A percentile compares a stretch with the other conserved stretches of the same genome.
phyloP scores from a whole-genome alignment of 2,888 invertebrate genomes.

The Andrena praecox region DNA sequence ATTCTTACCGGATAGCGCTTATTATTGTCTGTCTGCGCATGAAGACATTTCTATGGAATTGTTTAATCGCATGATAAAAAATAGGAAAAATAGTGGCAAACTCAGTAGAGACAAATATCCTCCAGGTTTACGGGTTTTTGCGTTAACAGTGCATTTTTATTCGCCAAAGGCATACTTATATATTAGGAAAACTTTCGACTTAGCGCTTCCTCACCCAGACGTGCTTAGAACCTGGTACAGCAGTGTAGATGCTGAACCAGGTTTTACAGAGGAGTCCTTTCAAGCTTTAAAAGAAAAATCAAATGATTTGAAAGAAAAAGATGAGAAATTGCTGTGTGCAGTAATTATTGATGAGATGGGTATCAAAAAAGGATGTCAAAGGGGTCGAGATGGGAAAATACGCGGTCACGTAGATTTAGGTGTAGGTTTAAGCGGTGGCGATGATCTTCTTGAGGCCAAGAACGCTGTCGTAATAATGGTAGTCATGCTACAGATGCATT shows the following conservation, averaged over 20 bases:
- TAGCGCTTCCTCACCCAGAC: background rate
- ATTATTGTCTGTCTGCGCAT: too few species aligned
- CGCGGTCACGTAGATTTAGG: constrained; percentile 1
- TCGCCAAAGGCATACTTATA: background rate
- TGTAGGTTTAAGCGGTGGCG: background rate
- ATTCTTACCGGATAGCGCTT: too few species aligned
- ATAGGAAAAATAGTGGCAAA: too few species aligned
- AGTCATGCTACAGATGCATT: background rate
- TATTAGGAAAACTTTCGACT: background rate
- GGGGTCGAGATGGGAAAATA: background rate
- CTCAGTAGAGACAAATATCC: too few species aligned
- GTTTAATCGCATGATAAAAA: too few species aligned
- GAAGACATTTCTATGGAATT: too few species aligned
- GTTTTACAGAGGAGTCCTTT: background rate
- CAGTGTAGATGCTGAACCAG: constrained; percentile 1
- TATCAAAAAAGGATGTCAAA: background rate
- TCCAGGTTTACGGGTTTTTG: too few species aligned
- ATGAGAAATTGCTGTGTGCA: background rate
- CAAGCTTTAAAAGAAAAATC: background rate
- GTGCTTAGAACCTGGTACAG: background rate
- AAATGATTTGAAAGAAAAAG: background rate
- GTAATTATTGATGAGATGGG: background rate
- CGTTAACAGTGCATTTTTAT: background rate
- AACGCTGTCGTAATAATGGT: background rate
- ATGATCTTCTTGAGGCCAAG: background rate